Conservation (phyloP, 2,113 vertebrate genomes). For the Pelvicachromis taeniatus region DNA sequence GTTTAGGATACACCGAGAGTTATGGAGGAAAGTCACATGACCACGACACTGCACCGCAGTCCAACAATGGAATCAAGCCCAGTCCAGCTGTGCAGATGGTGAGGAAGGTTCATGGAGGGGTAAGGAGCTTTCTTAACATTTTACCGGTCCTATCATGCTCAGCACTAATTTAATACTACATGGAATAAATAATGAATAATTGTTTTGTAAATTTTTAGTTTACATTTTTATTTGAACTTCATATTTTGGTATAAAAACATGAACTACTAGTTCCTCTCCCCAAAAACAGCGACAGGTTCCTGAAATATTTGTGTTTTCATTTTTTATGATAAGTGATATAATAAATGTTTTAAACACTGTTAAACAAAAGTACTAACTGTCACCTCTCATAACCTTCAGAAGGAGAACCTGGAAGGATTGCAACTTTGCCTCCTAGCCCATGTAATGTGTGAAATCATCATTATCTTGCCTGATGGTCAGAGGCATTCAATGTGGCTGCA, state of each 20-base stretch:
- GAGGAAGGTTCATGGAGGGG: not conserved
- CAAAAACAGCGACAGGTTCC: accelerated
- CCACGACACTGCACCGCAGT: not conserved
- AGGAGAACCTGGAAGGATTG: not conserved
- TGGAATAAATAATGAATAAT: too few species aligned
- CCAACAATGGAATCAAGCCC: not conserved
- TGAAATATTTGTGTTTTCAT: not conserved
- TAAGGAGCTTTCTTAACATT: not conserved
- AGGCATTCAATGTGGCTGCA: not conserved
- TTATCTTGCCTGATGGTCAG: not conserved
- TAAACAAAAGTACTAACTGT: not conserved
- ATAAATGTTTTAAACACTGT: not conserved
- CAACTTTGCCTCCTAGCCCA: not conserved
- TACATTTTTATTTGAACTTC: too few species aligned
- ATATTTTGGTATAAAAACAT: too few species aligned
- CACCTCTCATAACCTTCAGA: not conserved
- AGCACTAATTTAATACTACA: too few species aligned
- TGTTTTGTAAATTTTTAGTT: too few species aligned
- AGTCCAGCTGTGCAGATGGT: not conserved
- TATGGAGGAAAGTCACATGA: not conserved
- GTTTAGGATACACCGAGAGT: not conserved
- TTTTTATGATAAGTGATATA: not conserved
- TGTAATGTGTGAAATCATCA: not conserved
- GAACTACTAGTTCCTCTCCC: too few species aligned
- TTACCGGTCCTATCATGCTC: not conserved